Percentiles rank a stretch among this genome's conserved stretches.
Conservation (phyloP, 2,113 vertebrate species). For the Podocnemis expansa region DNA sequence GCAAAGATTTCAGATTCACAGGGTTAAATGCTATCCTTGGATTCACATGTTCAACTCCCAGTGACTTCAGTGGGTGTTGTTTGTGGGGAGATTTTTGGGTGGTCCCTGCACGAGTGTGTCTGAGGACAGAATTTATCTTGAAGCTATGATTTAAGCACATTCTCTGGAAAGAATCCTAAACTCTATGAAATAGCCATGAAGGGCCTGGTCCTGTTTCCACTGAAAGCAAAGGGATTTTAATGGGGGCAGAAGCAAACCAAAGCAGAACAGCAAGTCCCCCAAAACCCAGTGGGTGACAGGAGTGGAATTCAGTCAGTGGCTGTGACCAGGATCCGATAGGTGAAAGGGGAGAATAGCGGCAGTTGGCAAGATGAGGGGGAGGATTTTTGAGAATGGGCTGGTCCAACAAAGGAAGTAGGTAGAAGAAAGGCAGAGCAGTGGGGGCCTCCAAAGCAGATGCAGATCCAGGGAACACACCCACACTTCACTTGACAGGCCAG, state of each 20-base stretch:
- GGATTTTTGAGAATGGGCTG: background rate
- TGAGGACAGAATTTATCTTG: background rate
- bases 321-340: background rate
- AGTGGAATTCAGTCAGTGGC: rapidly evolving
- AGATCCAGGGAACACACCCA: too few relatives aligned
- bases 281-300: too few relatives aligned
- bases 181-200: background rate
- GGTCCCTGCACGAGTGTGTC: too few relatives aligned
- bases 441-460: rapidly evolving
- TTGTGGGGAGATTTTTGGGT: background rate
- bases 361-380: background rate
- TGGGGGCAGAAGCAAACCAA: rapidly evolving
- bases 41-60: background rate
- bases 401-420: rapidly evolving
- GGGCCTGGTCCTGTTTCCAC: background rate
- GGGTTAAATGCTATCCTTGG: background rate
- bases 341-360: background rate
- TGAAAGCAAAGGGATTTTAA: background rate
- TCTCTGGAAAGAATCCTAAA: background rate
- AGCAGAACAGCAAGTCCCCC: rapidly evolving
- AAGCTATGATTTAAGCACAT: background rate
- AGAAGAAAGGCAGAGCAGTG: background rate
- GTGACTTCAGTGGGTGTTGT: background rate
- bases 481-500: too few relatives aligned
- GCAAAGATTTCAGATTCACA: background rate